phyloP scores from a whole-genome alignment of 1,140 invertebrate genomes.

The Monomorium pharaonis region DNA sequence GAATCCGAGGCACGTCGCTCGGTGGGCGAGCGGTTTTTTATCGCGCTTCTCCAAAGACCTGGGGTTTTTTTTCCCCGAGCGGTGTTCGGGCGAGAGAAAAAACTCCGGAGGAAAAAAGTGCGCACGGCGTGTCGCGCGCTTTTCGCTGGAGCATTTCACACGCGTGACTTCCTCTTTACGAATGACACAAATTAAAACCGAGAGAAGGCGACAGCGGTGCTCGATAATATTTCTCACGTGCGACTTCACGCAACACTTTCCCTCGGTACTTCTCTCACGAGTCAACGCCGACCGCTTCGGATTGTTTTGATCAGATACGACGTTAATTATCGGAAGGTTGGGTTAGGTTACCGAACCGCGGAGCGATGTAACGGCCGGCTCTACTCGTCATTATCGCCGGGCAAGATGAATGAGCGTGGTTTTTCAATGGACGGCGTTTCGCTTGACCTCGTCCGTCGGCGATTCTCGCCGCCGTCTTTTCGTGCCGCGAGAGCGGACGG shows the following conservation, averaged over 20 bases:
- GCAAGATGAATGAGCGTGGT: not conserved
- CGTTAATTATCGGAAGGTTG: not conserved
- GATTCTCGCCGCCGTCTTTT: slow-evolving; percentile 9
- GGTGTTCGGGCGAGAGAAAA: not conserved
- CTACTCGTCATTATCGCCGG: not conserved
- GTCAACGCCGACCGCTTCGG: not conserved
- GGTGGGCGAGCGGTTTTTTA: not conserved
- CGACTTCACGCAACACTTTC: too few species aligned
- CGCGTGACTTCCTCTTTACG: not conserved
- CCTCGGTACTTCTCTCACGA: not conserved
- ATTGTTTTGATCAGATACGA: not conserved
- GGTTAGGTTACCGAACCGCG: not conserved
- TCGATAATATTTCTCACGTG: too few species aligned
- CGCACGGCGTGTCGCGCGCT: not conserved
- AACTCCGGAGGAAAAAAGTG: not conserved
- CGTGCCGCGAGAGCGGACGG: not conserved
- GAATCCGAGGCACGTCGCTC: not conserved
- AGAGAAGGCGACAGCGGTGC: too few species aligned
- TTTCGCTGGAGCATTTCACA: not conserved
- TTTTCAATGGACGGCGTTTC: not conserved
- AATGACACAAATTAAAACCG: too few species aligned
- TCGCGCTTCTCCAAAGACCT: not conserved
- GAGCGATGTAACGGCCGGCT: not conserved
- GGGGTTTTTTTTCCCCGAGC: not conserved
- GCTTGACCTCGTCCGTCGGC: not conserved